Percentiles rank a stretch among this genome's conserved stretches.
Evolutionary conservation across 2,888 invertebrate species (phyloP).

Genomic region (Ceratothoa steindachneri): DNA sequence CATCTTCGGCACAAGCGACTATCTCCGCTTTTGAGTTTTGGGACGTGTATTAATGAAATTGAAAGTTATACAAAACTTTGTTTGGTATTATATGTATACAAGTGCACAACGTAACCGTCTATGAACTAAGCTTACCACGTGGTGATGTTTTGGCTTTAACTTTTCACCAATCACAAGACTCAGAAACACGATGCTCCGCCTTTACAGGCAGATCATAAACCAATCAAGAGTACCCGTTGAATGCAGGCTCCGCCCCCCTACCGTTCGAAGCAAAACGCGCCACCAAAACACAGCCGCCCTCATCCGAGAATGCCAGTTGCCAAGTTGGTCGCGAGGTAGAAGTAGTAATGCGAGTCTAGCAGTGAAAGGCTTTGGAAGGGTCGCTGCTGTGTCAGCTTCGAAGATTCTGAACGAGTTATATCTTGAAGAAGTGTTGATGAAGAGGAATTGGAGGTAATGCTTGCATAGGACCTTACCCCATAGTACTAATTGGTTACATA

Average conservation of each 20-base stretch:
- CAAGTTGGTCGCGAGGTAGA: constrained; percentile 44
- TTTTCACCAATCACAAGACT: constrained; percentile 21
- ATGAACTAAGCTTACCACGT: constrained; percentile 41
- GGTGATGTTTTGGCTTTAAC: constrained; percentile 41
- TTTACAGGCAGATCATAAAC: neutral
- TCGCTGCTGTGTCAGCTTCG: constrained; percentile 38
- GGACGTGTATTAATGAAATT: constrained; percentile 16
- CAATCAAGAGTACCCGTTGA: constrained; percentile 5
- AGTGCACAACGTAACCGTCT: constrained; percentile 27
- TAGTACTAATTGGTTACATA: too few relatives aligned
- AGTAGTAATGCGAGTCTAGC: constrained; percentile 40
- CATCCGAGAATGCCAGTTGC: constrained; percentile 40
- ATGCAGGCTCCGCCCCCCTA: constrained; percentile 18
- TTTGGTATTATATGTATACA: constrained; percentile 11
- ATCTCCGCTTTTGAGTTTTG: neutral
- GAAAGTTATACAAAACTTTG: constrained; percentile 8
- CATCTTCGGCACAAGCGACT: too few relatives aligned
- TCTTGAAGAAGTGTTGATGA: neutral
- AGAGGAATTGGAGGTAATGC: neutral
- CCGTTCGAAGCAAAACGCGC: constrained; percentile 19
- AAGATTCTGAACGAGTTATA: neutral
- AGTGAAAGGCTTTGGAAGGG: constrained; percentile 22
- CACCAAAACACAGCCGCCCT: constrained; percentile 46
- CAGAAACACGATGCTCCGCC: constrained; percentile 23
- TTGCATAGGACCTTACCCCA: neutral